Percentiles rank a stretch among this genome's conserved stretches.
Evolutionary conservation across 2,888 invertebrate genomes (phyloP).

Genomic region (Macropis europaea): DNA sequence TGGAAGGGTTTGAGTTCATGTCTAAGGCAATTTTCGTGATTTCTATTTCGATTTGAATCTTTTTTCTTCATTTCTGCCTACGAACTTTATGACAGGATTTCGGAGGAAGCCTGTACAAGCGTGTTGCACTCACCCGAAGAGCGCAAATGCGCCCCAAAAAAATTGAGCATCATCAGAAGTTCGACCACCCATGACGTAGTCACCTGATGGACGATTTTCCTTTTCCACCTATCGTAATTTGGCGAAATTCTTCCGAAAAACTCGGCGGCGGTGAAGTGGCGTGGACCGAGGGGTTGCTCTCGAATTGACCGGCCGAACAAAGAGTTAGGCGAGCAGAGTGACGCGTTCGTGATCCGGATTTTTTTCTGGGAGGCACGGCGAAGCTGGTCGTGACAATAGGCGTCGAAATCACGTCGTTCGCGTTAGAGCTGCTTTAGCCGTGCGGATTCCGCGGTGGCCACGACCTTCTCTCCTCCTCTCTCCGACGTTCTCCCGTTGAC

Average conservation of each 20-base stretch:
- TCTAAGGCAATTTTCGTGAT: too few species aligned
- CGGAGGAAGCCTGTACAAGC: too few species aligned
- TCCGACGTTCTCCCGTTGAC: not conserved
- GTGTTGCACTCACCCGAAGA: too few species aligned
- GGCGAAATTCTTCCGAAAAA: not conserved
- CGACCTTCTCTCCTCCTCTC: slow-evolving; percentile 1
- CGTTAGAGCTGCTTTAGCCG: slow-evolving; percentile 19
- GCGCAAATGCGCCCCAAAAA: too few species aligned
- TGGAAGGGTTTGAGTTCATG: too few species aligned
- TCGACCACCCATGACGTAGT: too few species aligned
- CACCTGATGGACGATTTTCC: too few species aligned
- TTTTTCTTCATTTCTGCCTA: not conserved
- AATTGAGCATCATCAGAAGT: too few species aligned
- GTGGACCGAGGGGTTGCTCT: not conserved
- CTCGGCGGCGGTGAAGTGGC: not conserved
- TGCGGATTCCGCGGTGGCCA: slow-evolving; percentile 20
- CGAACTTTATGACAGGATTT: too few species aligned
- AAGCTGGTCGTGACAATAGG: not conserved
- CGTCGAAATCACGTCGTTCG: slow-evolving; percentile 17
- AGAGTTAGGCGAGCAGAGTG: not conserved
- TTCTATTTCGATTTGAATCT: too few species aligned
- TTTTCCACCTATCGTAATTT: not conserved
- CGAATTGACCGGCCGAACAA: not conserved
- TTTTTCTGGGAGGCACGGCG: not conserved
- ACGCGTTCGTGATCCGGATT: slow-evolving; percentile 15